Percentiles rank a stretch among this genome's conserved stretches.
These are phyloP conservation scores for Saccostrea cuccullata DNA, from an alignment of 1,140 invertebrate genomes.

Conservation along the genomic window DNA sequence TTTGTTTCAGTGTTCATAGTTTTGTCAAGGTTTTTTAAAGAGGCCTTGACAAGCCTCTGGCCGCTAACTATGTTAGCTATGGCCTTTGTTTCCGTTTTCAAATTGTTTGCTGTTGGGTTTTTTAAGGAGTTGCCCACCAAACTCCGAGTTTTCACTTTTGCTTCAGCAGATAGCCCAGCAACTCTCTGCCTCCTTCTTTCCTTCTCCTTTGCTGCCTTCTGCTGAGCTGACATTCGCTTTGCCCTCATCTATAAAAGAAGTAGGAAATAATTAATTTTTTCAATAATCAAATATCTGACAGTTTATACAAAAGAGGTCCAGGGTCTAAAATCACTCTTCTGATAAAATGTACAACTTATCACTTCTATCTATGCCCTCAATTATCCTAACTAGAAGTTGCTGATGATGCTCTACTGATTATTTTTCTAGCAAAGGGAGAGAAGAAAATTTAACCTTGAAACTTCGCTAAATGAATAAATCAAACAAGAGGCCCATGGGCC, in stretches of 20 bases:
- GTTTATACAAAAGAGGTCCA: too few species aligned
- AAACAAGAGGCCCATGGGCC: background rate
- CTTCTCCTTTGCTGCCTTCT: background rate
- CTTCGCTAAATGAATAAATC: too few species aligned
- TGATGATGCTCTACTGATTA: too few species aligned
- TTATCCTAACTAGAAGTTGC: too few species aligned
- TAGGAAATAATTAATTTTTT: too few species aligned
- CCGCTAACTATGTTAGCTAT: conserved; percentile 3
- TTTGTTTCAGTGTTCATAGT: background rate
- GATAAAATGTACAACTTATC: too few species aligned
- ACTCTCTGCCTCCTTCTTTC: background rate
- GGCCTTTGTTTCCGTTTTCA: background rate
- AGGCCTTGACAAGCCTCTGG: conserved; percentile 13
- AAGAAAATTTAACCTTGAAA: too few species aligned
- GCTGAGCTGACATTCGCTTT: background rate
- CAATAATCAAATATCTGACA: too few species aligned
- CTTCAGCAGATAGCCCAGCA: background rate
- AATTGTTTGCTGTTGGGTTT: background rate
- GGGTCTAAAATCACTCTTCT: too few species aligned
- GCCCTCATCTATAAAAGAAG: background rate
- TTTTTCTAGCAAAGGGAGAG: too few species aligned
- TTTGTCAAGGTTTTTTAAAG: conserved; percentile 1
- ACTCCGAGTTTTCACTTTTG: background rate
- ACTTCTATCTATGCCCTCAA: too few species aligned
- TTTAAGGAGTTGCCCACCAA: background rate